phyloP scores from a whole-genome alignment of 2,888 invertebrate species.

The Dysmachus trigonus region DNA sequence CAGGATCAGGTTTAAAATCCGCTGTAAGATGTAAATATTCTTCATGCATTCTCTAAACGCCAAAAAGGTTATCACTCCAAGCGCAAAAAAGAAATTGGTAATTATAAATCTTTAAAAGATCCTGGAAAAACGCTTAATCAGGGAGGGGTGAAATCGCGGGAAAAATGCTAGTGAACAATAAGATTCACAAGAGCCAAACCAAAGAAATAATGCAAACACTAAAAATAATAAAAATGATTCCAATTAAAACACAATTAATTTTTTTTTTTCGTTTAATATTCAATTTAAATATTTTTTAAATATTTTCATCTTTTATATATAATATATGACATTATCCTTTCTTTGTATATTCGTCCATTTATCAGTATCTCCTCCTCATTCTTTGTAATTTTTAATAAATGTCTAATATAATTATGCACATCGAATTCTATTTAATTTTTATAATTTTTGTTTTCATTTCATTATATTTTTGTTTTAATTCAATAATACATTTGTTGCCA shows the following conservation, averaged over 20 bases:
- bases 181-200: background rate
- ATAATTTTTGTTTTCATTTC: constrained; percentile 35
- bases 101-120: no score
- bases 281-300: constrained; percentile 41
- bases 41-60: no score
- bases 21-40: no score
- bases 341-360: constrained; percentile 39
- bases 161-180: background rate
- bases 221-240: background rate
- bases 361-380: constrained; percentile 1
- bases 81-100: no score
- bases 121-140: background rate
- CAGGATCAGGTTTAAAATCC: no score
- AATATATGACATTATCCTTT: constrained; percentile 36
- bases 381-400: constrained; percentile 46
- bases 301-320: constrained; percentile 35
- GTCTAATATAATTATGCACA: constrained; percentile 46
- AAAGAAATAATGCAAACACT: background rate
- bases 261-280: constrained; percentile 26
- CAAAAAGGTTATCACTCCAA: no score
- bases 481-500: constrained; percentile 29
- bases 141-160: no score
- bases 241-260: background rate
- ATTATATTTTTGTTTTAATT: constrained; percentile 43
- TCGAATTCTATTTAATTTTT: constrained; percentile 32